Evolutionary conservation across 2,797 vertebrate genomes (phyloP), one percentile per base, ranked within the genome.

Genomic region (Alosa sapidissima): DNA sequence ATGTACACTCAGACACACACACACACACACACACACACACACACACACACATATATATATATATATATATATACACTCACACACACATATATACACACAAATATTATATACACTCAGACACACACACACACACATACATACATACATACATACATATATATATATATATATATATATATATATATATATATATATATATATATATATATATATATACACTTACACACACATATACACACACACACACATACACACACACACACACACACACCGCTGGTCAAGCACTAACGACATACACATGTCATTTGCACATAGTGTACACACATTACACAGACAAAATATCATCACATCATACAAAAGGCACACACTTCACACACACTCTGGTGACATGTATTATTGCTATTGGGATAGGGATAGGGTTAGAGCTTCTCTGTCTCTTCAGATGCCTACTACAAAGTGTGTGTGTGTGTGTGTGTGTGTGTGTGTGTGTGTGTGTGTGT

Each of bases 1-100:
- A 33, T 28, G 36, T 9, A 72, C 28, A 72, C 24, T 52, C 81
- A 98, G 90, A 93, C 96, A n/a, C 87, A 95, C 6, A 96, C 45
- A 48, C 81, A 13, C 45, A 82, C 81, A 52, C 81, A 48, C 81
- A 4, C 81, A 45, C 72, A 4, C 1, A 41, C 10, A 41, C 9
- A 41, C 9, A 16, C 45, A 28, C 28, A 28, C 1, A 28, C n/a
- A n/a, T n/a, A n/a, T n/a, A n/a, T n/a, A n/a, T n/a, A n/a, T n/a
- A n/a, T n/a, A n/a, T n/a, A n/a, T 2, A 3, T 14, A 33, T 28
- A 36, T 9, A 72, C 28, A 72, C 24, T 0, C n/a, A 49, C 81
- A 21, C 45, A 52, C 48, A 52, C 92, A 14, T 95, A 97, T 85
- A 97, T 11, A 14, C 7, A 62, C n/a, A n/a, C 33, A 24, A 58